These are phyloP conservation scores for Campoplex capitator DNA, from an alignment of 2,888 invertebrate species.

Conservation along the genomic window DNA sequence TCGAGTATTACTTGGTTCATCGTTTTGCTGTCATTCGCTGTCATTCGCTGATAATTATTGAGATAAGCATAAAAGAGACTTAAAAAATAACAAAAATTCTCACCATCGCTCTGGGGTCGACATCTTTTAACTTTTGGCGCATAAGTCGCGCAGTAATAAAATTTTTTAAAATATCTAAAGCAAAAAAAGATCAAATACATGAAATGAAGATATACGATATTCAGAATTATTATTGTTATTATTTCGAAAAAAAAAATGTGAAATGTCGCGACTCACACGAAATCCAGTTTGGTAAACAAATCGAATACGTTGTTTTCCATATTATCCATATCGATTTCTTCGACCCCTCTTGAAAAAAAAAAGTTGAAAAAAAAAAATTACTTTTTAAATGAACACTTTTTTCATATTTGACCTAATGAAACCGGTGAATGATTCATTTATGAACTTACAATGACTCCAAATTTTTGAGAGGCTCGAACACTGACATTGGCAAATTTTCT, in stretches of 20 bases:
- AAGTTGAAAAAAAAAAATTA: not conserved
- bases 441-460: constrained; percentile 82
- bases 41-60: not conserved
- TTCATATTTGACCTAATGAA: constrained; percentile 8
- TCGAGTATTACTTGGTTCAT: constrained; percentile 16
- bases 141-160: constrained; percentile 87
- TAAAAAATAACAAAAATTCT: constrained; percentile 54
- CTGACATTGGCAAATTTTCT: constrained; percentile 74
- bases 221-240: not conserved
- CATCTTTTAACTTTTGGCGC: constrained; percentile 87
- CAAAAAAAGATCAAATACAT: not conserved
- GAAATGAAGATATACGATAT: not conserved
- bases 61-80: not conserved
- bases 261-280: constrained; percentile 83
- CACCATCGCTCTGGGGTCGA: constrained; percentile 87
- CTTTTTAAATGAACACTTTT: not conserved
- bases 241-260: too few relatives aligned
- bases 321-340: constrained; percentile 86
- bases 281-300: constrained; percentile 85
- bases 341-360: constrained; percentile 84
- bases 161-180: constrained; percentile 87
- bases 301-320: constrained; percentile 86
- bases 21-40: constrained; percentile 32
- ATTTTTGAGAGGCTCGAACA: constrained; percentile 78
- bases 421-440: constrained; percentile 59